Evolutionary conservation across 2,113 vertebrate species (phyloP), one percentile per base, ranked within the genome.

Genomic region (Egretta garzetta): DNA sequence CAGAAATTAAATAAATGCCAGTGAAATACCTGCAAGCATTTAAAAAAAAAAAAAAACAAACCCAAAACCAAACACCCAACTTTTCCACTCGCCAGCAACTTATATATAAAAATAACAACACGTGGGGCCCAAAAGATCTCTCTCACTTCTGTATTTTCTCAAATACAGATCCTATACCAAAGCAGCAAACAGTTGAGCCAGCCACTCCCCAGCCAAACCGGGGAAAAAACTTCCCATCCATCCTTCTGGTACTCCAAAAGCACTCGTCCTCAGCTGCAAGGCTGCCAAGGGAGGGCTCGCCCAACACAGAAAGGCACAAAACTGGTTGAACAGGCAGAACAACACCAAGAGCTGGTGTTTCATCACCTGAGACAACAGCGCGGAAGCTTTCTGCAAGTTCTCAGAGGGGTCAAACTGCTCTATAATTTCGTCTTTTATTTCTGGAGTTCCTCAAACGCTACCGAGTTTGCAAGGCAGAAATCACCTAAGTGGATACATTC

Each of bases 261-360:
- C 60, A 67, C 35, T 81, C 3, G 1, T 13, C 70, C 76, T 67
- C 83, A 41, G 9, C 55, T 49, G 45, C 49, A 17, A 30, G 52
- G 70, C 74, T 75, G 70, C 39, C 21, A 70, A 55, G 58, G 73
- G 91, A 95, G 66, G 43, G 30, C 35, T 85, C 79, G 50, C 74
- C 66, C 71, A 58, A 68, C 28, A 23, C 35, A 70, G n/a, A 37
- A 80, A 88, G 27, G 28, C 47, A 80, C 16, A 52, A 16, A 94
- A 96, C 96, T 88, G 33, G 96, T 96, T 92, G 39, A 85, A 20
- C 96, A 37, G 85, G 96, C 41, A 88, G 49, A 75, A 75, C 90
- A 35, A 39, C 81, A 41, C 15, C 66, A 64, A 45, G 52, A 73
- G n/a, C 32, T 10, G 50, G 67, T 33, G 77, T 90, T 96, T 91